Base-by-base conservation (phyloP, 53 echinoderm and acorn worm species). In the Paracentrotus lividus region DNA sequence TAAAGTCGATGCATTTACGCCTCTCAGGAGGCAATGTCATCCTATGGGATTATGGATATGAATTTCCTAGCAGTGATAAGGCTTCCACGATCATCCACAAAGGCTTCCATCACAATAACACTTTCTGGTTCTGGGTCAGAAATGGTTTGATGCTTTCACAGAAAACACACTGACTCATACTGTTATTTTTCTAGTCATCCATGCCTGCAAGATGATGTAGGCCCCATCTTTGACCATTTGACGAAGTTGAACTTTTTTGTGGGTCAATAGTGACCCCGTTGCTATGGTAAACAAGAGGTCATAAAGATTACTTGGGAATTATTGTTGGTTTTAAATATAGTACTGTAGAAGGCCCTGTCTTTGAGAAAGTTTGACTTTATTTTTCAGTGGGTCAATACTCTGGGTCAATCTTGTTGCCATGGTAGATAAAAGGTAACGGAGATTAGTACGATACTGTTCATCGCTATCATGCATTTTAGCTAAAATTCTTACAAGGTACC, bases 71-170 rank as follows among this genome's bases (percentile, higher is more conserved):
- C 27, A 64, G 13, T 29, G 29, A 31, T 29, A 54, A 64, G 10
- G 27, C 9, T 29, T 10, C 9, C 27, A 27, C 29, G 8, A 27
- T 1, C 4, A 29, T 1, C 15, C 38, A 38, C 38, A 72, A 2
- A 72, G 38, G 36, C 72, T 72, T 20, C 21, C 16, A 40, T 40
- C 36, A 36, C 72, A 72, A 72, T 72, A 64, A 31, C 64, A 64
- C 64, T 72, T 72, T 72, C 20, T 38, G 36, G 40, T 72, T 36
- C 5, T 4, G 21, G 72, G 72, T 72, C 72, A 36, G 72, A 69
- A 69, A 69, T 20, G 34, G 69, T 69, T 36, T 69, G 69, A 69
- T 69, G 69, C 69, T 69, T 69, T 69, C 69, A 69, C 38, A 69
- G 69, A 38, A 69, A 69, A 38, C 69, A 69, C 5, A 18, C 34